These are phyloP conservation scores for Drosophila grimshawi DNA, from an alignment of 1,140 invertebrate genomes.

Conservation along the genomic window DNA sequence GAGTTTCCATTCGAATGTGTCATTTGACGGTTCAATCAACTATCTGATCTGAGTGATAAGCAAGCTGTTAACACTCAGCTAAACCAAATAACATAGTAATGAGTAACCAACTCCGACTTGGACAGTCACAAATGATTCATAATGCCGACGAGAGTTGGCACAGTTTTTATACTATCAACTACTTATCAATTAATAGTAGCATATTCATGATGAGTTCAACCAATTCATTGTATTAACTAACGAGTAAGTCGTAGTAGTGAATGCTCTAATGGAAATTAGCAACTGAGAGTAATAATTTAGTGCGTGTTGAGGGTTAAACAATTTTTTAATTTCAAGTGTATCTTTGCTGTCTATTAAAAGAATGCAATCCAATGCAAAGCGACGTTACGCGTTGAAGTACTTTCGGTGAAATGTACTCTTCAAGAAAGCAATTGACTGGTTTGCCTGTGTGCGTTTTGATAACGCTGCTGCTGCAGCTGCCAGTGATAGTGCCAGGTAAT, in stretches of 20 bases:
- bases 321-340: too few species aligned
- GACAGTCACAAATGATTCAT: neutral
- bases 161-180: too few species aligned
- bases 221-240: neutral
- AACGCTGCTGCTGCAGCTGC: neutral
- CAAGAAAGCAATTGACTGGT: neutral
- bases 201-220: too few species aligned
- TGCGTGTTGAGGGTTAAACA: too few species aligned
- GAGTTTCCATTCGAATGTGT: neutral
- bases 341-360: too few species aligned
- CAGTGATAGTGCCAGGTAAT: neutral
- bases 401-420: too few species aligned
- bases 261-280: too few species aligned
- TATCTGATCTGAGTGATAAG: neutral
- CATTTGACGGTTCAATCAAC: neutral
- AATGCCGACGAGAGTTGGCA: neutral
- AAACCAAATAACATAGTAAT: neutral
- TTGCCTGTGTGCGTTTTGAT: neutral
- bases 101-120: neutral
- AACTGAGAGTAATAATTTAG: too few species aligned
- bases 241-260: neutral
- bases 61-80: neutral
- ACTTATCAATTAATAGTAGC: too few species aligned
- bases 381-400: too few species aligned
- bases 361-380: too few species aligned